Evolutionary conservation across 2,113 vertebrate genomes (phyloP), one percentile per base, ranked within the genome.

Genomic region (Manacus vitellinus): DNA sequence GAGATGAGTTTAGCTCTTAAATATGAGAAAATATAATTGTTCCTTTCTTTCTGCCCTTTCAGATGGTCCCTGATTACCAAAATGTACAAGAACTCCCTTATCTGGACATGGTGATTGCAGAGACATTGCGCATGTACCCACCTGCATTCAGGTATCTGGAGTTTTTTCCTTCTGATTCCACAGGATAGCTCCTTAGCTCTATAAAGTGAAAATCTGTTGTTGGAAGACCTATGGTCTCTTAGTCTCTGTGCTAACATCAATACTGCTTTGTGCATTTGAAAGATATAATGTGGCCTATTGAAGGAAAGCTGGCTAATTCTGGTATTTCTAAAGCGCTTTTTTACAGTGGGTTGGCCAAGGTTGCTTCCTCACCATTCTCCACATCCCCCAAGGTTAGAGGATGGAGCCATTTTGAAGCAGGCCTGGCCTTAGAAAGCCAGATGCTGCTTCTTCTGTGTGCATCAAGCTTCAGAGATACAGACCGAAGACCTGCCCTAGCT

Each of bases 21-120:
- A 85, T 76, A 74, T 91, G 85, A 89, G 70, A 93, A 95, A 93
- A 91, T 31, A 1, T 89, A 89, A 94, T 95, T 83, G 92, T 81
- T 91, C 47, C 58, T 94, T 92, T 88, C n/a, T 39, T 74, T n/a
- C 61, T 92, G 81, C 52, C 30, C 28, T 95, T 74, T 78, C 71
- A 99, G 99, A 94, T 92, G 13, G 96, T 96, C 8, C 98, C 98
- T 19, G 98, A 99, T 96, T 99, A 98, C 92, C 82, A 94, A 95
- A 99, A 98, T 52, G 95, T 99, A 3, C 98, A 98, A 93, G 98
- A 99, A 79, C 98, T 99, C 82, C 98, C 98, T 88, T 99, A 99
- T 86, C 96, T 99, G 97, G 99, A 99, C 88, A 99, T 99, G 99
- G 99, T 99, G 88, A 97, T 99, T 28, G 98, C 98, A 47, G 99